Base-by-base conservation (phyloP, 2,797 vertebrate species). In the Dendrocincla tyrannina region DNA sequence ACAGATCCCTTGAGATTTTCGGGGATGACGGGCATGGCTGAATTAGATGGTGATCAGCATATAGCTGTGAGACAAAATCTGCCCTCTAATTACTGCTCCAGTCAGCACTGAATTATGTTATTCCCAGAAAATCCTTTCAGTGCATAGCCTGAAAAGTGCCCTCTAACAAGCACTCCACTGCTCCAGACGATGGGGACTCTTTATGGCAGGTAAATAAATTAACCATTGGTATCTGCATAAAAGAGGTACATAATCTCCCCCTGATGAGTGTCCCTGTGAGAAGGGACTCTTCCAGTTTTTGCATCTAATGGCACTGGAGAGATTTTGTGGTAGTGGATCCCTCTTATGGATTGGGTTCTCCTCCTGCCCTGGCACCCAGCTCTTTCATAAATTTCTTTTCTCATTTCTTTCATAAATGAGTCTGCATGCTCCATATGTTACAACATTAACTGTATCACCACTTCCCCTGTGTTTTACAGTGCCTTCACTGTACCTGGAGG, bases 121-220 rank as follows among this genome's bases (percentile, higher is more conserved):
- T 20, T 53, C 6, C 6, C 28, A 44, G 24, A 17, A 70, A 74
- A 49, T 5, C 4, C 11, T 83, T 83, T 49, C 44, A 33, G 8
- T 27, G 13, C 35, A 11, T 27, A 2, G 3, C 70, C 60, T 70
- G 33, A 67, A 35, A 63, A 77, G 20, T 28, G 32, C 27, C 32
- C n/a, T 77, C 47, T 83, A 25, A 12, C 25, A 55, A 76, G 33
- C 33, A 11, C 23, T 87, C 46, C 44, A 19, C 19, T 68, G 4
- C 5, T 13, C 20, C 2, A 5, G 20, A 52, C 67, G 28, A n/a
- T 0, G 37, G 35, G 9, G 16, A 70, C 42, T n/a, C 10, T 9
- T 41, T 32, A 56, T 1, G 1, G 39, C 33, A 78, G 5, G 42
- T 35, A 63, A 69, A 76, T 63, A 37, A 77, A 33, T 33, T 58